Percentiles rank a stretch among this genome's conserved stretches.
Evolutionary conservation across 2,113 vertebrate genomes (phyloP).

Genomic region (Rhineura floridana): DNA sequence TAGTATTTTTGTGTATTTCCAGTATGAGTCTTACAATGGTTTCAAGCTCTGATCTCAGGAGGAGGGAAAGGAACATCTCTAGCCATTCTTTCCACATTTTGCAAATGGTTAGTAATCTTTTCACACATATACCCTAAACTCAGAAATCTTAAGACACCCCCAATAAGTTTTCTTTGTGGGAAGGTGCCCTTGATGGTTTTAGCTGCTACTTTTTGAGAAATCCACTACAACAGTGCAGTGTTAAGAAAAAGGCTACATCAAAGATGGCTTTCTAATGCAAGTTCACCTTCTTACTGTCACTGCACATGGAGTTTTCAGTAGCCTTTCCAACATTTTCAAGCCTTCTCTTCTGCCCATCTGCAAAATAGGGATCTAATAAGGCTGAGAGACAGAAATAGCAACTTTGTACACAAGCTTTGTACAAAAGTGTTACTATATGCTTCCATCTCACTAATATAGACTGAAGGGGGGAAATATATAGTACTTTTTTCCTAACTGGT

Average conservation of each 20-base stretch:
- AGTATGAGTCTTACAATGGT: neutral
- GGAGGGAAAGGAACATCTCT: neutral
- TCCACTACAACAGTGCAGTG: neutral
- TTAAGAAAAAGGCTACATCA: neutral
- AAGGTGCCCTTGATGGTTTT: neutral
- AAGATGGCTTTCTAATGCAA: neutral
- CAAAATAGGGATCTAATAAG: neutral
- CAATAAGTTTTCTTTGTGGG: too few species aligned
- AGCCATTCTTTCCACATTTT: neutral
- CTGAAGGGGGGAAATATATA: neutral
- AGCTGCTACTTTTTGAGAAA: neutral
- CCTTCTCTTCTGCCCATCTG: neutral
- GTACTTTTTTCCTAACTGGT: neutral
- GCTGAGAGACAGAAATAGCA: neutral
- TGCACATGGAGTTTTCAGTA: neutral
- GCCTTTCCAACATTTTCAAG: neutral
- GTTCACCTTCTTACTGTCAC: neutral
- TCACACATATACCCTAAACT: too few species aligned
- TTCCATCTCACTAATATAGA: neutral
- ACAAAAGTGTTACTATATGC: neutral
- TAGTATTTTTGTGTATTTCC: neutral
- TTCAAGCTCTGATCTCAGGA: neutral
- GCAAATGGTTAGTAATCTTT: neutral
- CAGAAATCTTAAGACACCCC: too few species aligned
- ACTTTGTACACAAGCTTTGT: neutral